Evolutionary conservation across 2,888 invertebrate species (phyloP).

Genomic region (Leptopilina syphax): DNA sequence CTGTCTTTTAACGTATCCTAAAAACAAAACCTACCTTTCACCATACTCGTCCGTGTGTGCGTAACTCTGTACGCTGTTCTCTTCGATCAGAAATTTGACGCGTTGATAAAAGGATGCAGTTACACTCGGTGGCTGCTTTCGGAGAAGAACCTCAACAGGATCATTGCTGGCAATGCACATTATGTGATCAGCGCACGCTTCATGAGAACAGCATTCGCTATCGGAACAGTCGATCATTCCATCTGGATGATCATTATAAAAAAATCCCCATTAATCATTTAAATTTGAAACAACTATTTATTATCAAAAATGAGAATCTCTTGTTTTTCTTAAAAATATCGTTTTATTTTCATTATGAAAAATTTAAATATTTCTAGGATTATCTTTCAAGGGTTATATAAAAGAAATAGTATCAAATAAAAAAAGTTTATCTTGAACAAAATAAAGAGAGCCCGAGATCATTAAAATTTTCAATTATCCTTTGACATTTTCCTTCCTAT

Average conservation of each 20-base stretch:
- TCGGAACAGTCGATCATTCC: conserved; percentile 99
- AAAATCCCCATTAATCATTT: neutral
- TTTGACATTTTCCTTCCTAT: conserved; percentile 20
- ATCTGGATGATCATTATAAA: conserved; percentile 81
- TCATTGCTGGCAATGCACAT: conserved; percentile 98
- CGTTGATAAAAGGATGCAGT: conserved; percentile 98
- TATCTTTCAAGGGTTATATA: neutral
- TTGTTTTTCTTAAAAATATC: neutral
- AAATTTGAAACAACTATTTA: too few relatives aligned
- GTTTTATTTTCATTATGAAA: neutral
- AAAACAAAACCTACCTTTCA: conserved; percentile 88
- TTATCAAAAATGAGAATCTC: too few relatives aligned
- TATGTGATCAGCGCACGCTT: conserved; percentile 91
- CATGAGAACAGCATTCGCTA: conserved; percentile 97
- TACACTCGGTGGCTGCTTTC: conserved; percentile 97
- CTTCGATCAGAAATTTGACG: conserved; percentile 98
- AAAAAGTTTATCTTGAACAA: neutral
- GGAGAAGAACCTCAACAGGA: conserved; percentile 95
- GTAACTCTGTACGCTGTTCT: conserved; percentile 98
- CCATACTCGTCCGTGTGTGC: conserved; percentile 98
- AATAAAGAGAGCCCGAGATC: conserved; percentile 5
- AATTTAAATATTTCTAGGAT: neutral
- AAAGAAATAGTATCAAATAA: neutral
- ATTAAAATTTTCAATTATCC: conserved; percentile 33
- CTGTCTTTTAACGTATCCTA: conserved; percentile 38